Base-by-base conservation (phyloP, 2,888 invertebrate species). In the Lepeophtheirus nordmannii region DNA sequence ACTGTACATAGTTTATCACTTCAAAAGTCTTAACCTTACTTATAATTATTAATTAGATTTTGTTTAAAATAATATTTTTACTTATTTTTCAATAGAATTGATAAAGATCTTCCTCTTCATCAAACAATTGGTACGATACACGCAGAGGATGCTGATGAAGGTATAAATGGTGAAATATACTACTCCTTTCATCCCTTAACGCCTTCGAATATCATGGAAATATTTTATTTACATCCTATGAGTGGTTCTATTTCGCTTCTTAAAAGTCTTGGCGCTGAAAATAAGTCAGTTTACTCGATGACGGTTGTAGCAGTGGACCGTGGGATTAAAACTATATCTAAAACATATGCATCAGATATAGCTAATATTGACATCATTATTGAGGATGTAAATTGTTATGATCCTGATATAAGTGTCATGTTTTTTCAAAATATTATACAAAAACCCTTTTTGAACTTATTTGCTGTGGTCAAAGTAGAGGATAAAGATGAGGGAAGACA, bases 101-200 rank as follows among this genome's bases (percentile, higher is more conserved):
- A 17, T 17, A 17, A n/a, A 53, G n/a, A 17, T 53, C 1, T 53
- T 1, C 17, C n/a, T 58, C 17, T 22, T 12, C 23, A 22, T 12
- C 58, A 12, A 69, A 71, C 70, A 68, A 69, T 73, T 30, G 70
- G 75, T 8, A 73, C 73, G 69, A 78, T 81, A 12, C 75, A 83
- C 41, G 97, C 96, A 0, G 92, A 91, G 73, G 97, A 98, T 77
- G 94, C 97, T 5, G 97, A 98, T 76, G 79, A 89, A 41, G 97
- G 96, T 2, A 81, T 90, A 72, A 97, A 97, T 76, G 93, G 94
- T 0, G 92, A 96, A 78, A 89, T 97, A 71, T 96, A 96, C 78
- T 97, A 94, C 78, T 92, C 90, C 75, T 39, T 62, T 17, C 30
- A 30, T 30, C 30, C 30, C 7, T 30, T 7, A 30, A 20, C 23